Percentiles rank a stretch among this genome's conserved stretches.
These are phyloP conservation scores for Laothoe populi DNA, from an alignment of 2,888 invertebrate species.

Conservation along the genomic window DNA sequence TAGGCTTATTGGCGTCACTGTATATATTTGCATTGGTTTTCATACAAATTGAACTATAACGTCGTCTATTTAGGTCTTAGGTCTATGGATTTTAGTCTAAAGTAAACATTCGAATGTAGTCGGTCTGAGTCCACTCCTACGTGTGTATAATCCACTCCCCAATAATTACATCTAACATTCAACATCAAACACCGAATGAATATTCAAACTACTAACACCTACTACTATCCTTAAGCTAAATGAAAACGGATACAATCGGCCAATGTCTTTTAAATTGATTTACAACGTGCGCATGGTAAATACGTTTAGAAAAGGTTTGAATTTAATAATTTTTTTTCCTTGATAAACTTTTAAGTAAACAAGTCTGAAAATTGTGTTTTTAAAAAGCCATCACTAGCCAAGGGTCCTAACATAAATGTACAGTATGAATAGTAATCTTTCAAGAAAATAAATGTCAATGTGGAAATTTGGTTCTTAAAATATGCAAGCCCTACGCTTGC, in stretches of 20 bases:
- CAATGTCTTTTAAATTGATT: neutral
- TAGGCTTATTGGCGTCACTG: too few species aligned
- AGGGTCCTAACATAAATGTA: too few species aligned
- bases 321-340: neutral
- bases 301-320: neutral
- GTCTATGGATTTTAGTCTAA: too few species aligned
- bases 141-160: constrained; percentile 1
- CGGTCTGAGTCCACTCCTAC: neutral
- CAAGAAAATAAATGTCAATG: too few species aligned
- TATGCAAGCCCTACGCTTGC: too few species aligned
- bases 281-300: neutral
- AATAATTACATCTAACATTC: neutral
- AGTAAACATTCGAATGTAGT: too few species aligned
- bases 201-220: constrained; percentile 5
- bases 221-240: constrained; percentile 13
- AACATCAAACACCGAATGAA: constrained; percentile 18
- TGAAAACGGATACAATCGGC: constrained; percentile 7
- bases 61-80: too few species aligned
- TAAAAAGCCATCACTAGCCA: neutral
- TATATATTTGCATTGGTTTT: too few species aligned
- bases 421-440: too few species aligned
- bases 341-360: neutral
- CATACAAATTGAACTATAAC: too few species aligned
- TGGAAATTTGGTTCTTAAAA: too few species aligned
- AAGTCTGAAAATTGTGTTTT: neutral